Conservation (phyloP, 1,140 invertebrate species). For the Fragariocoptes setiger region DNA sequence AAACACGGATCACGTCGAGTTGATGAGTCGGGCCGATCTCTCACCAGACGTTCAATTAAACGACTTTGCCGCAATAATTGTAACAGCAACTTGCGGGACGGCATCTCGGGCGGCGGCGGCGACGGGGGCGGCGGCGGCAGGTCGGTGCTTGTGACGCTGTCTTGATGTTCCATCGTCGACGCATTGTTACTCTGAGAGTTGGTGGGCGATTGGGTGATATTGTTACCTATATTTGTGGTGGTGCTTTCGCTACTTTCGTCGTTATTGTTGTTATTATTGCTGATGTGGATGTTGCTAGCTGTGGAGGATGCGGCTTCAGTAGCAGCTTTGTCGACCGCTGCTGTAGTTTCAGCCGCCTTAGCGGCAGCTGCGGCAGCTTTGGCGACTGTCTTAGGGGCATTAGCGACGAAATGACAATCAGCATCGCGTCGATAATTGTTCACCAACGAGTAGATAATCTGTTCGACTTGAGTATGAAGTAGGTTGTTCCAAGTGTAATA, state of each 20-base stretch:
- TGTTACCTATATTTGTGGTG: background rate
- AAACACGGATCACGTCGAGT: no score
- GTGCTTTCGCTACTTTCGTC: background rate
- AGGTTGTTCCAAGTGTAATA: conserved; percentile 58
- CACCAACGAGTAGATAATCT: conserved; percentile 23
- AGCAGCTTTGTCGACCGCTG: background rate
- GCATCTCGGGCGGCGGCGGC: background rate
- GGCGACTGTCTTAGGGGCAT: background rate
- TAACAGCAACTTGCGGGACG: background rate
- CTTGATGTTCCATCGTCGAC: no score
- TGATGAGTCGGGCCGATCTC: background rate
- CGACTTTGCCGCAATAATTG: background rate
- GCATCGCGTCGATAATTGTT: conserved; percentile 5
- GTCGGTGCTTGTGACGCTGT: no score
- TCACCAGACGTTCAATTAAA: background rate
- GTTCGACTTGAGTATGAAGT: conserved; percentile 46
- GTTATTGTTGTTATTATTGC: background rate
- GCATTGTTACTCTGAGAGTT: no score
- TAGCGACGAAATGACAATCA: background rate
- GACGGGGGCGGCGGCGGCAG: no score
- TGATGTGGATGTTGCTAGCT: background rate
- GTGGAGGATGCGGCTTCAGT: background rate
- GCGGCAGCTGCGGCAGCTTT: background rate
- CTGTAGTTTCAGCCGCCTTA: background rate
- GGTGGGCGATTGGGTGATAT: background rate